A percentile compares a stretch with the other conserved stretches of the same genome.
Evolutionary conservation across 2,888 invertebrate genomes (phyloP).

Genomic region (Esperia sulphurella): DNA sequence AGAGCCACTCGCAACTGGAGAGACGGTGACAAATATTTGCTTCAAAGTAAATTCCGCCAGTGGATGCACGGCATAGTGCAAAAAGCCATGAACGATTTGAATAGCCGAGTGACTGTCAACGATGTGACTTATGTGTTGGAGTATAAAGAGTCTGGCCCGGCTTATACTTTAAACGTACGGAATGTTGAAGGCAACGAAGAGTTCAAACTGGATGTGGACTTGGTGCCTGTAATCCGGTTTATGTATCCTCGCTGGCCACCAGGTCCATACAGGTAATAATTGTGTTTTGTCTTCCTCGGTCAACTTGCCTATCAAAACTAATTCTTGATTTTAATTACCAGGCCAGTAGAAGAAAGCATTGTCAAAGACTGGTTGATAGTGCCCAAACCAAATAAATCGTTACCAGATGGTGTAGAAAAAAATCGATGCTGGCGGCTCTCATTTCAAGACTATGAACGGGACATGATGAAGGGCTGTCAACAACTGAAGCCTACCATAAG

Average conservation of each 20-base stretch:
- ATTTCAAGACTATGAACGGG: slow-evolving; percentile 76
- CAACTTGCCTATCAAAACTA: not conserved
- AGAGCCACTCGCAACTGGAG: slow-evolving; percentile 62
- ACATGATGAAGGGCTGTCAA: slow-evolving; percentile 61
- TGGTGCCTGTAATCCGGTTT: slow-evolving; percentile 76
- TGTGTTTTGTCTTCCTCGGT: too few species aligned
- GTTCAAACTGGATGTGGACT: slow-evolving; percentile 66
- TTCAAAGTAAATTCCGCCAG: slow-evolving; percentile 66
- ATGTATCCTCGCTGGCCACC: slow-evolving; percentile 56
- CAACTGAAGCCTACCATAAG: slow-evolving; percentile 64
- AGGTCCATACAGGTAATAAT: slow-evolving; percentile 43
- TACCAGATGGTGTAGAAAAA: slow-evolving; percentile 24
- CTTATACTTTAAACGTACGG: slow-evolving; percentile 70
- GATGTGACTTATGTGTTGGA: slow-evolving; percentile 45
- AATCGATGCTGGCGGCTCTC: slow-evolving; percentile 76
- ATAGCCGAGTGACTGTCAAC: slow-evolving; percentile 38
- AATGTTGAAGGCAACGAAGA: slow-evolving; percentile 31
- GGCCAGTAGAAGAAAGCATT: slow-evolving; percentile 22
- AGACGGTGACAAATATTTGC: slow-evolving; percentile 59
- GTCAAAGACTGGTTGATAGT: slow-evolving; percentile 69
- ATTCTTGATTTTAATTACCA: slow-evolving; percentile 1
- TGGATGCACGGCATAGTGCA: slow-evolving; percentile 77
- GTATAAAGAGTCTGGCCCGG: slow-evolving; percentile 71
- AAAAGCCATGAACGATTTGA: slow-evolving; percentile 58
- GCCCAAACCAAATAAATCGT: slow-evolving; percentile 66